Evolutionary conservation across 2,888 invertebrate genomes (phyloP), one percentile per base, ranked within the genome.

Genomic region (Vandiemenella viatica): DNA sequence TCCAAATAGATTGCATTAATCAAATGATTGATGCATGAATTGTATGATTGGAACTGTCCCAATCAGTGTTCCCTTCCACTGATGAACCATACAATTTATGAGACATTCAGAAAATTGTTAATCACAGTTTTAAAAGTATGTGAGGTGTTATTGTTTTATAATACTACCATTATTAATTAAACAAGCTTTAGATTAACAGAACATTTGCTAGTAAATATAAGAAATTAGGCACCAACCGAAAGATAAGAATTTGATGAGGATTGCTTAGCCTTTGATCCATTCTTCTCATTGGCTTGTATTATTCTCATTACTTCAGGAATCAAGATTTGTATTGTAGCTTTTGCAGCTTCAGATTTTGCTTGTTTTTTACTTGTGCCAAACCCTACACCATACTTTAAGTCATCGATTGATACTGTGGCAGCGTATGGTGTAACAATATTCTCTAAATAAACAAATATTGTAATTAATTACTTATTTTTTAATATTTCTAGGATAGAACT

Each of bases 291-390:
- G n/a, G 76, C 74, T 8, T 76, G 75, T 43, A 85, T 80, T 65
- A 85, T 84, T 55, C 84, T 82, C 55, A 82, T 79, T 80, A 93
- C 87, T 71, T 90, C 87, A 0, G 95, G 93, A 56, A 95, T 90
- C 46, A 95, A 73, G 62, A 93, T 87, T 67, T 88, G 87, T 32
- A 95, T 72, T 43, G 93, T 90, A 55, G 82, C 82, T 50, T 83
- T 76, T 0, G 93, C 93, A 23, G 97, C 96, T 55, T 90, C 89
- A 0, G 89, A 80, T 71, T 97, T 97, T 21, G 97, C 97, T 65
- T 86, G 83, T 57, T 95, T 90, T 68, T 98, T 98, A 67, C 91
- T 93, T 50, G 87, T 84, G 8, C 96, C 97, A 66, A 80, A 85
- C 0, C 97, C 97, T 26, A 83, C 80, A 5, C 96, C 96, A 68